Percentiles rank a stretch among this genome's conserved stretches.
Conservation (phyloP, 2,797 vertebrate species). For the Pelobates cultripes region DNA sequence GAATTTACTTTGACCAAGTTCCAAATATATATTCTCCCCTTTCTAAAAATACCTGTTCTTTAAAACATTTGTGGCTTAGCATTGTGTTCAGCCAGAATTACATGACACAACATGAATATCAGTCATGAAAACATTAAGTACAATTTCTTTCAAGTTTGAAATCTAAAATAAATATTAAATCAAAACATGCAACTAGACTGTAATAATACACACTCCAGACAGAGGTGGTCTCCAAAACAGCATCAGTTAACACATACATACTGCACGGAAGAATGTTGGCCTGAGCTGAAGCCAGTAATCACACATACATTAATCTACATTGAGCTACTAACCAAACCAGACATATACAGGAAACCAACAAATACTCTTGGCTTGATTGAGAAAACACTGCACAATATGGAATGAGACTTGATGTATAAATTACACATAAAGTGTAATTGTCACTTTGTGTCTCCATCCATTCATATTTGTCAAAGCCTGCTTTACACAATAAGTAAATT, state of each 20-base stretch:
- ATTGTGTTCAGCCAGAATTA: not conserved
- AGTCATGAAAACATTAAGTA: not conserved
- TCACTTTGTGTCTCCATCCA: too few relatives aligned
- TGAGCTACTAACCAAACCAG: not conserved
- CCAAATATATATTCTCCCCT: not conserved
- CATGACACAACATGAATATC: not conserved
- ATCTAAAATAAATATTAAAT: not conserved
- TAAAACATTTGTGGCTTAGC: not conserved
- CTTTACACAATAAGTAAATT: too few relatives aligned
- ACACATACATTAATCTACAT: slow-evolving; percentile 1
- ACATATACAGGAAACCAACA: not conserved
- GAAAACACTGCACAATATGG: too few relatives aligned
- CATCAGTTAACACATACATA: slow-evolving; percentile 2
- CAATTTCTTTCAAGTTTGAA: not conserved
- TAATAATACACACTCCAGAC: not conserved
- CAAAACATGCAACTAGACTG: not conserved
- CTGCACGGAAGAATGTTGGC: not conserved
- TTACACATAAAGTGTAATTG: too few relatives aligned
- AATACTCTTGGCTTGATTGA: too few relatives aligned
- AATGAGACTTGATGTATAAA: too few relatives aligned
- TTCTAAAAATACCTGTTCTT: not conserved
- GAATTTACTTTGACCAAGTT: slow-evolving; percentile 7
- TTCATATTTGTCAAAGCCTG: too few relatives aligned
- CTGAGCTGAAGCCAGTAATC: not conserved
- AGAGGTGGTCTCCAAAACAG: not conserved